Percentiles rank a stretch among this genome's conserved stretches.
These are phyloP conservation scores for Nowickia ferox DNA, from an alignment of 2,888 invertebrate species.

Conservation along the genomic window DNA sequence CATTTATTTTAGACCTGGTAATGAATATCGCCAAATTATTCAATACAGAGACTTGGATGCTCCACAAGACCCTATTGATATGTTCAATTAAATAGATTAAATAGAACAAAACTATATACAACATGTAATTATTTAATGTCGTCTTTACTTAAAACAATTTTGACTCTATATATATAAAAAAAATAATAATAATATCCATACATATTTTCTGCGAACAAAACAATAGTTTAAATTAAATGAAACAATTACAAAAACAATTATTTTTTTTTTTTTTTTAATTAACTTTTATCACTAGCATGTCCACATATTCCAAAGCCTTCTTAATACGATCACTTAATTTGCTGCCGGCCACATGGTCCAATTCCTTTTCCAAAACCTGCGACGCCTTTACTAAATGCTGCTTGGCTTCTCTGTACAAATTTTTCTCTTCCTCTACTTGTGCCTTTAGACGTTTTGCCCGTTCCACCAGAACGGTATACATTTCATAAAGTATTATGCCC, in stretches of 20 bases:
- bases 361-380: slow-evolving; percentile 79
- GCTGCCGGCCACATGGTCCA: slow-evolving; percentile 80
- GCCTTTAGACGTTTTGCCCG: slow-evolving; percentile 81
- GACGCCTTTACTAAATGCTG: slow-evolving; percentile 77
- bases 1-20: slow-evolving; percentile 87
- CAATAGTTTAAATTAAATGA: not conserved
- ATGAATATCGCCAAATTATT: slow-evolving; percentile 93
- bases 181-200: not conserved
- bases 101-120: slow-evolving; percentile 35
- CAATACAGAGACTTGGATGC: slow-evolving; percentile 97
- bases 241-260: not conserved
- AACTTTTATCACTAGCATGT: slow-evolving; percentile 60
- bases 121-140: slow-evolving; percentile 27
- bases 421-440: slow-evolving; percentile 53
- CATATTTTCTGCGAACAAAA: not conserved
- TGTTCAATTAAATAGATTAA: slow-evolving; percentile 83
- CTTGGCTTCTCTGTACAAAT: slow-evolving; percentile 74
- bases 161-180: slow-evolving; percentile 5
- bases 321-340: slow-evolving; percentile 77
- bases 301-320: slow-evolving; percentile 70
- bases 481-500: slow-evolving; percentile 90
- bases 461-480: slow-evolving; percentile 85
- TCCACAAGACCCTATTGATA: slow-evolving; percentile 94
- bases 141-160: slow-evolving; percentile 26
- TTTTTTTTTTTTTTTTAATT: slow-evolving; percentile 21